A percentile compares a stretch with the other conserved stretches of the same genome.
These are phyloP conservation scores for Seira sanloemensis DNA, from an alignment of 2,888 invertebrate genomes.

Conservation along the genomic window DNA sequence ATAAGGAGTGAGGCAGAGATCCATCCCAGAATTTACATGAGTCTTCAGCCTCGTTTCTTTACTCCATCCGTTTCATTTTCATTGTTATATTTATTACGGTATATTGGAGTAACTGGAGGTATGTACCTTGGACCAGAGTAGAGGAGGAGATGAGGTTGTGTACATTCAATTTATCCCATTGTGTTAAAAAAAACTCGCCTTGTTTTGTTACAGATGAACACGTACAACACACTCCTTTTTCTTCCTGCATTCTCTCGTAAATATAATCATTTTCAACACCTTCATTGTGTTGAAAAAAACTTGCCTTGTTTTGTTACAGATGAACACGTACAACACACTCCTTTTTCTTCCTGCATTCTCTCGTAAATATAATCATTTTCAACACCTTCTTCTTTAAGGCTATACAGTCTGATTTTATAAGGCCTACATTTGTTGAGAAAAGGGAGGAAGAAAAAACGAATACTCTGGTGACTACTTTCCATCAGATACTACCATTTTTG, in stretches of 20 bases:
- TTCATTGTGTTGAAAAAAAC: neutral
- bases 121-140: too few relatives aligned
- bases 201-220: neutral
- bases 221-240: neutral
- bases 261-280: too few relatives aligned
- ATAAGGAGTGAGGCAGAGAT: too few relatives aligned
- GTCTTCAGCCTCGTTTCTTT: slow-evolving; percentile 18
- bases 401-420: neutral
- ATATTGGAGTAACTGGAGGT: slow-evolving; percentile 41
- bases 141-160: too few relatives aligned
- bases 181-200: neutral
- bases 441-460: slow-evolving; percentile 30
- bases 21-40: slow-evolving; percentile 49
- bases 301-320: slow-evolving; percentile 38
- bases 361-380: slow-evolving; percentile 25
- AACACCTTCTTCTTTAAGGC: slow-evolving; percentile 35
- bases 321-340: slow-evolving; percentile 43
- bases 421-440: neutral
- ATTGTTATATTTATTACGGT: slow-evolving; percentile 57
- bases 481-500: slow-evolving; percentile 50
- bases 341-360: slow-evolving; percentile 12
- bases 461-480: slow-evolving; percentile 61
- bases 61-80: slow-evolving; percentile 49
- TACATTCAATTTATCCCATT: too few relatives aligned
- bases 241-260: neutral